Conservation (phyloP, 2,113 vertebrate species). For the Ornithorhynchus anatinus region DNA sequence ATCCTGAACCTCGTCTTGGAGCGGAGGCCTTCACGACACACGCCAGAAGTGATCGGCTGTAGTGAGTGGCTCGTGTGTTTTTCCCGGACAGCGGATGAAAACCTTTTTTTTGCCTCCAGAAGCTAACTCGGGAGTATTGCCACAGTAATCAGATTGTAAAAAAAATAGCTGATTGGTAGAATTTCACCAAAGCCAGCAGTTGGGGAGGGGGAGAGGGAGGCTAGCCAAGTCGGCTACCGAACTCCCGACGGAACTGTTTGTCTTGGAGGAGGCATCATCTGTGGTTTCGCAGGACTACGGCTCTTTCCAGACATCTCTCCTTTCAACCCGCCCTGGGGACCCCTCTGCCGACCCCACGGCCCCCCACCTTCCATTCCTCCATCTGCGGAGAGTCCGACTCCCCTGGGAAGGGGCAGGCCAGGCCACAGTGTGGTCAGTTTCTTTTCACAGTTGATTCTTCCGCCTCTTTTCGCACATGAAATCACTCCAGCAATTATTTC, state of each 20-base stretch:
- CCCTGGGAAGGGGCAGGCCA: not conserved
- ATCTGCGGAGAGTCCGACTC: not conserved
- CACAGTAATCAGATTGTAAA: not conserved
- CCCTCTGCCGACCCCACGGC: not conserved
- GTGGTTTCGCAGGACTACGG: not conserved
- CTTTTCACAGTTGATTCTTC: not conserved
- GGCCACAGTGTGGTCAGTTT: not conserved
- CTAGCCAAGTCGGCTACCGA: not conserved
- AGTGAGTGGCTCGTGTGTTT: not conserved
- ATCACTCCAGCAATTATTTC: not conserved
- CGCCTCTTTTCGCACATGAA: not conserved
- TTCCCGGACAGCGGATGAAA: not conserved
- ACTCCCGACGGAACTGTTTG: not conserved
- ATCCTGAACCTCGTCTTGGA: accelerated
- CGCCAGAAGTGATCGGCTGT: not conserved
- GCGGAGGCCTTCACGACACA: not conserved
- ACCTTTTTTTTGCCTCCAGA: too few species aligned
- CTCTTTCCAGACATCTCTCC: not conserved
- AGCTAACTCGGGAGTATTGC: not conserved
- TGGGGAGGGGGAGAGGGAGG: not conserved
- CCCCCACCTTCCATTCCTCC: not conserved
- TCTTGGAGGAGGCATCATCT: not conserved
- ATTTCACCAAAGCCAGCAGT: not conserved
- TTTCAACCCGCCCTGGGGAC: not conserved
- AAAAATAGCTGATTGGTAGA: not conserved